Percentiles rank a stretch among this genome's conserved stretches.
phyloP scores from a whole-genome alignment of 2,888 invertebrate genomes.

The Pyrrhosoma nymphula region DNA sequence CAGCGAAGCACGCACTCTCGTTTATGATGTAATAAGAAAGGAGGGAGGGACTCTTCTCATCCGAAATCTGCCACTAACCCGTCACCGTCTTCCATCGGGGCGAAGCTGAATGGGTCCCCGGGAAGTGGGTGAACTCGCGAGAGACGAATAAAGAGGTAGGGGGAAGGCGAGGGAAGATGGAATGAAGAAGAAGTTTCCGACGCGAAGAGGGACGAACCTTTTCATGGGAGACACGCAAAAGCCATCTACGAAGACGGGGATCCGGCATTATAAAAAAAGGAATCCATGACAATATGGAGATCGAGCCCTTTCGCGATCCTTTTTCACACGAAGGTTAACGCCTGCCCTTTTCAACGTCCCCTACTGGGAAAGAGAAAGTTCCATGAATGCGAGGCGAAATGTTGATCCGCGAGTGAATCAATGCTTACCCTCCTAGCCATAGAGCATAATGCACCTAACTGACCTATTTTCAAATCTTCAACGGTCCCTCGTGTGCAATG shows the following conservation, averaged over 20 bases:
- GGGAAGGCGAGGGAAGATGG: neutral
- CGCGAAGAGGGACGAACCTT: neutral
- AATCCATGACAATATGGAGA: neutral
- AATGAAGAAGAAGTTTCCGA: neutral
- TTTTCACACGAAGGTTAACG: neutral
- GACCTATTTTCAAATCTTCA: neutral
- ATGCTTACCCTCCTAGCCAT: neutral
- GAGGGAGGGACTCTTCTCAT: neutral
- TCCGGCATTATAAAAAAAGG: neutral
- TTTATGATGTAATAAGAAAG: neutral
- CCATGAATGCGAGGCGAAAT: neutral
- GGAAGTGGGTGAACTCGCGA: neutral
- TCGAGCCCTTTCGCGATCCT: neutral
- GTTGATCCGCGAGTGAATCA: neutral
- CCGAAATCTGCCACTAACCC: conserved; percentile 2
- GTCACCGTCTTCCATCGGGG: neutral
- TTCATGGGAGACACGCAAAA: neutral
- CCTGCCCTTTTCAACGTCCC: neutral
- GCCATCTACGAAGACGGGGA: conserved; percentile 5
- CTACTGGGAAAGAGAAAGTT: neutral
- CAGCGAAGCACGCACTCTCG: neutral
- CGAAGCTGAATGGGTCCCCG: neutral
- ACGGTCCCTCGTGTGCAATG: neutral
- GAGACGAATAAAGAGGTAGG: too few species aligned
- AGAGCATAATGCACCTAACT: neutral